A percentile compares a stretch with the other conserved stretches of the same genome.
Conservation (phyloP, 2,797 vertebrate genomes). For the Rousettus madagascariensis region DNA sequence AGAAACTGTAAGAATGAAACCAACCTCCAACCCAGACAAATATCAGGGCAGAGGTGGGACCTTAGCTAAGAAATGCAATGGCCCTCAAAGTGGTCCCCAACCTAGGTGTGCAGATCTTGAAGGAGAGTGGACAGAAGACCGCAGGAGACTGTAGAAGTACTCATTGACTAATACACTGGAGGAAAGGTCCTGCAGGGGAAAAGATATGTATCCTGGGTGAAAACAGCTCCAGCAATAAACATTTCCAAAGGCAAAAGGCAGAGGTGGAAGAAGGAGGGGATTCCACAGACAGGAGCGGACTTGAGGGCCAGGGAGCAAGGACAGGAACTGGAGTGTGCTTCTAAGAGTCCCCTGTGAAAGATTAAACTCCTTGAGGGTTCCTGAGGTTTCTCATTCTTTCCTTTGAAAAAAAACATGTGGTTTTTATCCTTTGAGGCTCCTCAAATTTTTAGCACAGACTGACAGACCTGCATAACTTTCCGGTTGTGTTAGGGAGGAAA, state of each 20-base stretch:
- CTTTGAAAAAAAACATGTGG: not conserved
- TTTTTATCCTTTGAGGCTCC: not conserved
- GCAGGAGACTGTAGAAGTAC: not conserved
- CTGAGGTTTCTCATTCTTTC: not conserved
- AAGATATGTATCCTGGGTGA: not conserved
- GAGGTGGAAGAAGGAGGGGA: not conserved
- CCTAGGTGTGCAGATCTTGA: not conserved
- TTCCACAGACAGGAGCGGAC: not conserved
- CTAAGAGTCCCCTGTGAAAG: not conserved
- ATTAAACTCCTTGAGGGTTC: not conserved
- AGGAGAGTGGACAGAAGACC: not conserved
- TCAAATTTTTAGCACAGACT: not conserved
- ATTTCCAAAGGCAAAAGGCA: not conserved
- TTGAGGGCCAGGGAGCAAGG: not conserved
- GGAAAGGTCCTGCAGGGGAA: not conserved
- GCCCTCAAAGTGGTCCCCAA: not conserved
- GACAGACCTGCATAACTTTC: not conserved
- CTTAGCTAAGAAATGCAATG: not conserved
- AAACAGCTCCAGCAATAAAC: not conserved
- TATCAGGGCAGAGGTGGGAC: not conserved
- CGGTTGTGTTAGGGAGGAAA: not conserved
- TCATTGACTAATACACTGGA: not conserved
- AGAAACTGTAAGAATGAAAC: not conserved
- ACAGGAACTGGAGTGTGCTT: not conserved
- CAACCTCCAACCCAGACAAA: not conserved